Evolutionary conservation across 2,113 vertebrate species (phyloP).

Genomic region (Marmota monax): DNA sequence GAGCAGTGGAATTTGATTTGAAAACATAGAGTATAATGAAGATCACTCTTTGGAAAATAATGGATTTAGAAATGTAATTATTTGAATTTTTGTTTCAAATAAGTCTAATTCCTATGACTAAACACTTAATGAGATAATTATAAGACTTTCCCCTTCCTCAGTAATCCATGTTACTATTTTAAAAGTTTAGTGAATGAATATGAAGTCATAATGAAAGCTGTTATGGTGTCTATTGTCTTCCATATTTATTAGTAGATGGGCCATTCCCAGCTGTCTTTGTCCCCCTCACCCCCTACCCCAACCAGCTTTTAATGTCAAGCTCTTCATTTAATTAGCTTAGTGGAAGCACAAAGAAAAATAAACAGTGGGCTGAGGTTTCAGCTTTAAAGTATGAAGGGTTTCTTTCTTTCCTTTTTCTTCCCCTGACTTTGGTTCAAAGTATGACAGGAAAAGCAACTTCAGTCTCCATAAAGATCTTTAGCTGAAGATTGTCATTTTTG

Average conservation of each 20-base stretch:
- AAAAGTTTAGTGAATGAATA: slow-evolving; percentile 46
- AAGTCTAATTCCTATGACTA: slow-evolving; percentile 37
- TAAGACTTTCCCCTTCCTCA: not conserved
- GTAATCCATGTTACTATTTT: slow-evolving; percentile 14
- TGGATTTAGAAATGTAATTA: slow-evolving; percentile 46
- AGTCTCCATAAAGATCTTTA: not conserved
- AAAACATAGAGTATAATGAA: slow-evolving; percentile 28
- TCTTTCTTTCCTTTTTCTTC: not conserved
- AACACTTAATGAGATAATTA: slow-evolving; percentile 36
- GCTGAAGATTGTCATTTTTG: not conserved
- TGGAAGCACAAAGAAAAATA: slow-evolving; percentile 26
- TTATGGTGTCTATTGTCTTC: not conserved
- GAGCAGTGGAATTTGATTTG: not conserved
- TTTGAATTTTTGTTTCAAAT: slow-evolving; percentile 51
- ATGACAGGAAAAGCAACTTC: not conserved
- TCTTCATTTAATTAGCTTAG: slow-evolving; percentile 57
- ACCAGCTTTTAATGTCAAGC: slow-evolving; percentile 24
- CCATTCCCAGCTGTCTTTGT: not conserved
- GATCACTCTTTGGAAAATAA: not conserved
- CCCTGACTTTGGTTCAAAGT: not conserved
- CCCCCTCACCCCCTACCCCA: not conserved
- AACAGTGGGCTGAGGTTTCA: slow-evolving; percentile 51
- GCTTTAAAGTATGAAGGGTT: not conserved
- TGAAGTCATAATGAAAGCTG: slow-evolving; percentile 27
- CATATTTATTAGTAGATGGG: slow-evolving; percentile 8